Base-by-base conservation (phyloP, 1,140 invertebrate species). In the Aphaenogaster rudis region DNA sequence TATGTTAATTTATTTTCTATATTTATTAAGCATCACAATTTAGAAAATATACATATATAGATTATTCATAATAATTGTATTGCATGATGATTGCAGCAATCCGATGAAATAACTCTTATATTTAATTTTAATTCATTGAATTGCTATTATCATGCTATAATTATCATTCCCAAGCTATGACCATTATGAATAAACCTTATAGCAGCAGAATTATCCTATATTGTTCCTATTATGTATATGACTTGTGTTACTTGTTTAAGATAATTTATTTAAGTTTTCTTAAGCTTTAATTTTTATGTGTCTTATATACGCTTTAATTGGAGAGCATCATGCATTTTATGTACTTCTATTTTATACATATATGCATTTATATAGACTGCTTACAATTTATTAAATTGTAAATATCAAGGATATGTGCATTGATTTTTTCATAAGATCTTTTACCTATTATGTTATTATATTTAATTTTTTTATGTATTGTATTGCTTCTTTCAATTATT, bases 1-100 rank as follows among this genome's bases (percentile, higher is more conserved):
- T 64, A 77, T 74, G 59, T 89, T 80, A 39, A 88, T 86, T 89
- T 79, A 66, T 79, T 86, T 88, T 67, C 11, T 69, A 7, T 17
- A 45, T 69, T 48, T 54, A 54, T 69, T 63, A 48, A 57, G 6
- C 6, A 42, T 2, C 6, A 28, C 28, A 48, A 7, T 50, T 50
- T 69, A 48, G 15, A 28, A 21, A 28, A 21, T 21, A 21, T 36
- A 33, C 3, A 4, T 74, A 54, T 72, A 66, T 66, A 71, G 48
- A 17, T 36, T 59, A 21, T 77, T 42, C 7, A 4, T 61, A 57
- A 61, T 77, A 11, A 21, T 54, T 64, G 33, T 67, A 67, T 11
- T 67, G 1, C 39, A 67, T 21, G 36, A 21, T 67, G 42, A 33
- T 28, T 28, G 28, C 5, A 52, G 11, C 15, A 15, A 39, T 45